Conservation (phyloP, 2,888 invertebrate genomes). For the Scelioninae gen. 2 region DNA sequence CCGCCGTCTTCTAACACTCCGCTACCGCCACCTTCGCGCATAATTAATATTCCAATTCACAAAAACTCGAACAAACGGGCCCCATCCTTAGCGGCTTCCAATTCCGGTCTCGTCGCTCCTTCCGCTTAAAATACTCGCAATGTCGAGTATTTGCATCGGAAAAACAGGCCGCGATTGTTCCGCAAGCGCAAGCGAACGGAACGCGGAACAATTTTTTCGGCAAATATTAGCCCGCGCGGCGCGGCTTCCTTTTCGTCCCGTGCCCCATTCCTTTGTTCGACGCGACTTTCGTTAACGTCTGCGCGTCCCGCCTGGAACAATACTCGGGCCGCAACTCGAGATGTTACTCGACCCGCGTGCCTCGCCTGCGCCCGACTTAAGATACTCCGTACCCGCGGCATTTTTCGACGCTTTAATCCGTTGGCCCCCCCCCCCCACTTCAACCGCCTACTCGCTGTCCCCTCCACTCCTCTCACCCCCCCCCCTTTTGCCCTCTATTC, state of each 20-base stretch:
- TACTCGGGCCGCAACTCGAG: constrained; percentile 56
- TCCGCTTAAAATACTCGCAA: constrained; percentile 1
- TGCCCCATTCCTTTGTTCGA: constrained; percentile 40
- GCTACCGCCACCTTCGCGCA: neutral
- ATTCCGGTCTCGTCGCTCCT: neutral
- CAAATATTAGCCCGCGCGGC: constrained; percentile 36
- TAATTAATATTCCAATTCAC: neutral
- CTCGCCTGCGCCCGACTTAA: constrained; percentile 42
- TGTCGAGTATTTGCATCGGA: constrained; percentile 25
- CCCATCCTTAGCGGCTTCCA: neutral
- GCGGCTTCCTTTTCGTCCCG: constrained; percentile 21
- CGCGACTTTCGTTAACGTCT: constrained; percentile 57
- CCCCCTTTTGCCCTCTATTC: neutral
- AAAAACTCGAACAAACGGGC: neutral
- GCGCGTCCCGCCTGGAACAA: constrained; percentile 57
- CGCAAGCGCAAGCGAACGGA: constrained; percentile 15
- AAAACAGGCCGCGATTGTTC: constrained; percentile 12
- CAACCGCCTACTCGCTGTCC: no score
- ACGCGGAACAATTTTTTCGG: constrained; percentile 32
- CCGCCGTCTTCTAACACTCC: neutral
- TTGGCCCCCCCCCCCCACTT: neutral
- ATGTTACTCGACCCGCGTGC: constrained; percentile 57
- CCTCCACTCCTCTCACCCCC: no score
- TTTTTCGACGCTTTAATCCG: constrained; percentile 27
- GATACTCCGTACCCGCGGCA: constrained; percentile 31